Evolutionary conservation across 2,888 invertebrate genomes (phyloP), one percentile per base, ranked within the genome.

Genomic region (Oasisia sp.): DNA sequence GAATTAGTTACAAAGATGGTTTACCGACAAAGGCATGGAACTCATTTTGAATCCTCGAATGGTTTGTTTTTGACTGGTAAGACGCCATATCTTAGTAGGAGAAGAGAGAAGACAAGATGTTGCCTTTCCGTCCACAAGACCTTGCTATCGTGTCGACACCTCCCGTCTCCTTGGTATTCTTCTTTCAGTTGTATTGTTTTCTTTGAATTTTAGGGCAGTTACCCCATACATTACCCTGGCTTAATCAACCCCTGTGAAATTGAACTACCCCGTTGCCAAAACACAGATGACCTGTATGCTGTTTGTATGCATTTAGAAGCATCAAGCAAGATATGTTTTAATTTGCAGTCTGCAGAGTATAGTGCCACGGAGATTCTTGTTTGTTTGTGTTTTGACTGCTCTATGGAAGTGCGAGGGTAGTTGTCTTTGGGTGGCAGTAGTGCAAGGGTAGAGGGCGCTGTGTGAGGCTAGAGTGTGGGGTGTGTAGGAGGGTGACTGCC

Each of bases 111-210:
- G 50, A 74, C 74, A 74, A 74, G 74, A 74, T 27, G 5, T 74
- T 74, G 74, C 5, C 27, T 0, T 74, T 50, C 9, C 50, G 14
- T 50, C 50, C 50, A 50, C 50, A 50, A 50, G 50, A 50, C 8
- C 50, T 50, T 50, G 50, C 50, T 50, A 14, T 50, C 14, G 14
- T 14, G 9, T 50, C 50, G 12, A 50, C 74, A 27, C 7, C 74
- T 74, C 74, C 27, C 27, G 38, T 38, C 38, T 38, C 38, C 38
- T 74, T 19, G 74, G 14, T 74, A 1, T n/a, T 27, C 74, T 74
- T 14, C 74, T 74, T 74, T 74, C 74, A 74, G 74, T 74, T 74
- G 74, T 74, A 27, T 74, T 74, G 74, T 74, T 74, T 74, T 74
- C 74, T 27, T 74, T 19, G 74, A 3, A 74, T n/a, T n/a, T n/a